These are phyloP conservation scores for Resseliella maxima DNA, from an alignment of 2,888 invertebrate species.

Conservation along the genomic window DNA sequence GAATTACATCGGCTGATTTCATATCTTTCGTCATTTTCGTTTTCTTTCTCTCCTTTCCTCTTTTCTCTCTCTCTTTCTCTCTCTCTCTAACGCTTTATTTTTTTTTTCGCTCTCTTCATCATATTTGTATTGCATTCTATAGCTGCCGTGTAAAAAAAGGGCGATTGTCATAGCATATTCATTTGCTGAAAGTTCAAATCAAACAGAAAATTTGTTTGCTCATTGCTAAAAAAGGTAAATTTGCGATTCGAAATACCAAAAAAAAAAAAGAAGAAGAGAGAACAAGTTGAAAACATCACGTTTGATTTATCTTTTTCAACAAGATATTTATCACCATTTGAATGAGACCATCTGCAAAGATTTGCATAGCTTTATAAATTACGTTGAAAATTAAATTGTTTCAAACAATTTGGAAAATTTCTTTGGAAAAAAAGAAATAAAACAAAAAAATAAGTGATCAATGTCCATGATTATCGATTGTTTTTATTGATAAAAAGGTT, in stretches of 20 bases:
- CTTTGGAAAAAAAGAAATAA: background rate
- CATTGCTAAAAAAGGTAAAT: background rate
- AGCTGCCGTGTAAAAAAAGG: background rate
- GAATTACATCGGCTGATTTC: conserved; percentile 21
- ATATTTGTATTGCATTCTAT: background rate
- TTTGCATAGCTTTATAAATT: background rate
- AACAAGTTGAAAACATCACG: background rate
- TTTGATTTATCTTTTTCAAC: background rate
- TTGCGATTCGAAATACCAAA: background rate
- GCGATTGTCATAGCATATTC: background rate
- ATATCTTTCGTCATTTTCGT: conserved; percentile 30
- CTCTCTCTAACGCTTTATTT: background rate
- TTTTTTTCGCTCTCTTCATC: background rate
- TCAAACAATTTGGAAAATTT: background rate
- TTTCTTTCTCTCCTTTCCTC: too few relatives aligned
- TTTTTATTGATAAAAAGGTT: background rate
- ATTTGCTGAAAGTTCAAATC: conserved; percentile 19
- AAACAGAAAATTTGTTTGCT: conserved; percentile 30
- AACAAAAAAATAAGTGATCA: too few relatives aligned
- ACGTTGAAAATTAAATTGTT: too few relatives aligned
- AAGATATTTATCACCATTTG: background rate
- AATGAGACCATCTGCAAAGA: background rate
- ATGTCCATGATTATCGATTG: background rate
- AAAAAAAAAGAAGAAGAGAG: too few relatives aligned
- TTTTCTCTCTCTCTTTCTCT: background rate